Percentiles rank a stretch among this genome's conserved stretches.
These are phyloP conservation scores for Strigops habroptila DNA, from an alignment of 2,113 vertebrate species.

Conservation along the genomic window DNA sequence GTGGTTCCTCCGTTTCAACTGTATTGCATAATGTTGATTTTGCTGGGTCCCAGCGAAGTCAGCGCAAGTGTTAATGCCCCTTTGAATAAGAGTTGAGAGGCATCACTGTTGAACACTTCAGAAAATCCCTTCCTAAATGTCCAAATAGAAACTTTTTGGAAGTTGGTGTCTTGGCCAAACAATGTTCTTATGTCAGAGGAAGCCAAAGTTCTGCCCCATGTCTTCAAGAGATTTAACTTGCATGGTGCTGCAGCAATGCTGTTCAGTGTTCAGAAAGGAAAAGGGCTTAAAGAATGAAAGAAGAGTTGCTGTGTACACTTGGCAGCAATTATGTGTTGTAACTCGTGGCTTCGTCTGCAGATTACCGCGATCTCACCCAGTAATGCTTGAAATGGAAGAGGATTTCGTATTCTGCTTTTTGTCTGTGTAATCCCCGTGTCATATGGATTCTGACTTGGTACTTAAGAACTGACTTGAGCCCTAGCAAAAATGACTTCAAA, in stretches of 20 bases:
- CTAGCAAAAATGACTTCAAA: neutral
- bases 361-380: conserved; percentile 62
- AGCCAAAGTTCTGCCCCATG: neutral
- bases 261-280: neutral
- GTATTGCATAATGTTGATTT: neutral
- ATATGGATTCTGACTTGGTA: conserved; percentile 2
- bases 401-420: conserved; percentile 56
- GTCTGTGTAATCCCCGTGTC: conserved; percentile 24
- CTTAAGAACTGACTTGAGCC: neutral
- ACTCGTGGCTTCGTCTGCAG: conserved; percentile 50
- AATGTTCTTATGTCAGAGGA: neutral
- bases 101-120: neutral
- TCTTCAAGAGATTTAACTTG: neutral
- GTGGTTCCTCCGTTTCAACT: neutral
- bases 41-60: neutral
- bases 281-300: neutral
- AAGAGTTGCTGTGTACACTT: conserved; percentile 45
- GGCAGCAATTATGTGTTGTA: conserved; percentile 17
- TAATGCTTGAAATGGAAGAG: conserved; percentile 54
- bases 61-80: neutral
- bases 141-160: neutral
- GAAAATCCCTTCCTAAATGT: neutral
- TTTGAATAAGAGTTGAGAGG: neutral
- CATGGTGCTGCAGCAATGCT: neutral
- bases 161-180: neutral